phyloP scores from a whole-genome alignment of 2,113 vertebrate species.

The Cyphomyrus discorhynchus region DNA sequence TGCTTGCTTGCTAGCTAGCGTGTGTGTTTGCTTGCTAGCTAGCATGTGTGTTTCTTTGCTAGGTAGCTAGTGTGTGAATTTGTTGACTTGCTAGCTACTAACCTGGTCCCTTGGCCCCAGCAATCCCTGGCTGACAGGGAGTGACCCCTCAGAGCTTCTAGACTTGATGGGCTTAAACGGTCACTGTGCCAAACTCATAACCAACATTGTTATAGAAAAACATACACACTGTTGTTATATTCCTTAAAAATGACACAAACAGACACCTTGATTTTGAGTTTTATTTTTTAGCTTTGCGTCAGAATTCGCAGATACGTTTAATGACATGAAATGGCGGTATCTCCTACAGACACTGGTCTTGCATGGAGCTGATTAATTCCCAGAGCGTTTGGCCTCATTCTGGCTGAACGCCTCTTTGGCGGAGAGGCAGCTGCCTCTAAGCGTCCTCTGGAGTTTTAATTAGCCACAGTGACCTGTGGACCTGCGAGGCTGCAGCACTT shows the following conservation, averaged over 20 bases:
- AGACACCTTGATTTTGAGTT: background rate
- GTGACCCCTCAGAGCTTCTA: background rate
- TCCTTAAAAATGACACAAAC: background rate
- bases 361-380: constrained; percentile 62
- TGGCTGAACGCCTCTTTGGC: constrained; percentile 49
- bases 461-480: constrained; percentile 64
- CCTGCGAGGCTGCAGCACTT: constrained; percentile 55
- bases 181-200: background rate
- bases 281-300: background rate
- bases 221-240: background rate
- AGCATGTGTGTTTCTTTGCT: background rate
- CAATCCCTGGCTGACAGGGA: background rate
- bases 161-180: background rate
- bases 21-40: background rate
- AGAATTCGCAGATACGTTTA: constrained; percentile 57
- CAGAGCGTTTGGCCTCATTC: constrained; percentile 51
- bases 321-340: constrained; percentile 65
- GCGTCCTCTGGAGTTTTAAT: constrained; percentile 69
- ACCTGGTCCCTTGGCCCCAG: background rate
- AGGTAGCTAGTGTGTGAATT: background rate
- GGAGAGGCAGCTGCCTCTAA: constrained; percentile 63
- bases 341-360: constrained; percentile 61
- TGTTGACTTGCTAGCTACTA: background rate
- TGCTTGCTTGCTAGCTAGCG: no score
- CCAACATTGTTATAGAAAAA: background rate